Percentiles rank a stretch among this genome's conserved stretches.
Conservation (phyloP, 2,888 invertebrate genomes). For the Athalia rosae region DNA sequence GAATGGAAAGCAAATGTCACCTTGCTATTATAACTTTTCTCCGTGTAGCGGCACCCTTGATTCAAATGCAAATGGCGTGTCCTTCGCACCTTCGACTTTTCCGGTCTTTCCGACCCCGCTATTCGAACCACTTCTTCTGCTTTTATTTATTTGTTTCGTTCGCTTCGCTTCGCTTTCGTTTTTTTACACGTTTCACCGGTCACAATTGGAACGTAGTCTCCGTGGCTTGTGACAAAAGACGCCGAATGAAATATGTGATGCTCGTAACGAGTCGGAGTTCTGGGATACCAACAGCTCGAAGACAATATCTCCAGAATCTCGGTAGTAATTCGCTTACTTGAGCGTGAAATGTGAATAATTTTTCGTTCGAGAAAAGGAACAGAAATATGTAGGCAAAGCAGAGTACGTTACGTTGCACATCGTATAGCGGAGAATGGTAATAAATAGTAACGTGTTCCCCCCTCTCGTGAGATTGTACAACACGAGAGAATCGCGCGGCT, state of each 20-base stretch:
- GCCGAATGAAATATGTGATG: background rate
- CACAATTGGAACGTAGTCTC: constrained; percentile 11
- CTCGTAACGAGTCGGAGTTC: background rate
- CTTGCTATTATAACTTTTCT: constrained; percentile 60
- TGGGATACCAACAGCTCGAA: constrained; percentile 19
- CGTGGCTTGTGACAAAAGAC: background rate
- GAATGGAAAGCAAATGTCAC: constrained; percentile 59
- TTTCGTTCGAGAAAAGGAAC: constrained; percentile 4
- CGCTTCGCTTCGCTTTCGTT: background rate
- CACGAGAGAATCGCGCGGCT: constrained; percentile 1
- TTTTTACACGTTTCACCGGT: background rate
- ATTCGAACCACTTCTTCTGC: background rate
- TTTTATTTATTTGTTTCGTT: background rate
- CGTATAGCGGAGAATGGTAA: constrained; percentile 20
- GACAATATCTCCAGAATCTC: constrained; percentile 22
- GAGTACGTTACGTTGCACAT: background rate
- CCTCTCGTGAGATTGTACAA: constrained; percentile 1
- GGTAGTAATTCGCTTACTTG: constrained; percentile 34
- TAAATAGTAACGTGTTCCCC: constrained; percentile 34
- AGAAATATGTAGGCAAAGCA: background rate
- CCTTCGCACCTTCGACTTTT: constrained; percentile 38
- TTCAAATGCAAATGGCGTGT: constrained; percentile 55
- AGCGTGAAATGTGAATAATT: constrained; percentile 37
- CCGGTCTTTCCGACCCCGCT: background rate
- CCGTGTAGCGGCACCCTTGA: constrained; percentile 30